Evolutionary conservation across 1,140 invertebrate genomes (phyloP).

Genomic region (Trichogramma pretiosum): DNA sequence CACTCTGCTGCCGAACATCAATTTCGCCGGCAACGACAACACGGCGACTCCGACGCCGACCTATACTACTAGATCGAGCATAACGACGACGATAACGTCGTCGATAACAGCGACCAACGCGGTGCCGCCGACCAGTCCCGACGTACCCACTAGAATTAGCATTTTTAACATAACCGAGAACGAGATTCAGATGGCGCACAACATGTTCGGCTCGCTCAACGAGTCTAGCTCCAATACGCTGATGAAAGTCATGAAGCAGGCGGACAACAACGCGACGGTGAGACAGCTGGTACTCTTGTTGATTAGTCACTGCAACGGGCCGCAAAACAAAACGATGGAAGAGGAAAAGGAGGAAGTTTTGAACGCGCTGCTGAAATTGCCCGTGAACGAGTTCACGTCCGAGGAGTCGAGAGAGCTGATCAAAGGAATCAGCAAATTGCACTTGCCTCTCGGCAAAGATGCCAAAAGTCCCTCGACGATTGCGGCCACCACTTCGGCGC

Average conservation of each 20-base stretch:
- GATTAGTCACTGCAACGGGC: conserved; percentile 65
- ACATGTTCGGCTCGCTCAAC: conserved; percentile 67
- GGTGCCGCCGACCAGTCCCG: conserved; percentile 11
- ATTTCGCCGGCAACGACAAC: conserved; percentile 23
- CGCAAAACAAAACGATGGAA: conserved; percentile 53
- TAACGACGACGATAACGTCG: conserved; percentile 33
- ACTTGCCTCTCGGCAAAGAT: conserved; percentile 26
- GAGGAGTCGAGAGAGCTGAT: conserved; percentile 35
- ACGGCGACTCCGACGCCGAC: conserved; percentile 30
- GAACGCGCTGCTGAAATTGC: conserved; percentile 56
- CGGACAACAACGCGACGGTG: conserved; percentile 65
- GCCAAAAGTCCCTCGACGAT: background rate
- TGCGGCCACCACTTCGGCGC: background rate
- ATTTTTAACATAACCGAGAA: conserved; percentile 41
- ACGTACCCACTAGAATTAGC: conserved; percentile 12
- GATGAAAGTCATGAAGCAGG: conserved; percentile 71
- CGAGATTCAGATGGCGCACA: conserved; percentile 53
- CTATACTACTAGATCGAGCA: conserved; percentile 29
- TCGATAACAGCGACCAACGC: conserved; percentile 28
- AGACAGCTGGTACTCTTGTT: conserved; percentile 63
- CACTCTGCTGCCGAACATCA: conserved; percentile 31
- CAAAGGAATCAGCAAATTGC: conserved; percentile 32
- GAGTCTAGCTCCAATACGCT: conserved; percentile 62
- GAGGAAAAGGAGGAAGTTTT: conserved; percentile 56
- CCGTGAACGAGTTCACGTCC: conserved; percentile 40